These are phyloP conservation scores for Nothoprocta pentlandii DNA, from an alignment of 2,113 vertebrate species.

Conservation along the genomic window DNA sequence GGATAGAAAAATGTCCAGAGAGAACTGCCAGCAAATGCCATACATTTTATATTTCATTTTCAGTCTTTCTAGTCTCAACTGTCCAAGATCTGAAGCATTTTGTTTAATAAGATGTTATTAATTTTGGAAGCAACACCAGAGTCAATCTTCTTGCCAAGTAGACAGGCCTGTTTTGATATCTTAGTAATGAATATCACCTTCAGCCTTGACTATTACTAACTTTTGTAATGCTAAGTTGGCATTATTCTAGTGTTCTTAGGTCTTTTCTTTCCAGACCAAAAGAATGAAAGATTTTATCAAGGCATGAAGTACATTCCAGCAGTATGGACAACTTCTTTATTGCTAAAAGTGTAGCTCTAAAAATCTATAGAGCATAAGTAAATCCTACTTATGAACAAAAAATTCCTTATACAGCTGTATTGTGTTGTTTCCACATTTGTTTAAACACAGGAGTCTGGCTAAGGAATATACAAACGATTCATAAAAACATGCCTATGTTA, in stretches of 20 bases:
- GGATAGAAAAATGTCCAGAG: not conserved
- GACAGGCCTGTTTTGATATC: conserved; percentile 22
- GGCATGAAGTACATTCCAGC: conserved; percentile 31
- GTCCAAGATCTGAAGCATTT: conserved; percentile 26
- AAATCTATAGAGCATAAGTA: conserved; percentile 32
- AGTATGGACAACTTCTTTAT: conserved; percentile 56
- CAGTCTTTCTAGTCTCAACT: not conserved
- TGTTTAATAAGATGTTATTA: conserved; percentile 54
- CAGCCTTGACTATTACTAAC: not conserved
- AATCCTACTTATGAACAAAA: conserved; percentile 51
- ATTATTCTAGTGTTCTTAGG: not conserved
- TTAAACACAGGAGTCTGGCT: conserved; percentile 72
- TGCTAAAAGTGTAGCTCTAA: conserved; percentile 52
- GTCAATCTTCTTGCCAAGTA: conserved; percentile 30
- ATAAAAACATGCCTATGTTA: conserved; percentile 73
- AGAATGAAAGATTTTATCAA: conserved; percentile 58
- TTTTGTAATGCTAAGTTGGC: not conserved
- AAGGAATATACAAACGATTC: conserved; percentile 72
- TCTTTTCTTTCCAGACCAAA: conserved; percentile 44
- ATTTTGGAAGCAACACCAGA: conserved; percentile 44
- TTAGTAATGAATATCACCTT: conserved; percentile 54
- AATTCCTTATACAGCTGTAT: conserved; percentile 70
- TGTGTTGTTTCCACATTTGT: conserved; percentile 75
- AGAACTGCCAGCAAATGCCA: not conserved
- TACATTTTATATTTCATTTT: conserved; percentile 32